Conservation (phyloP, 1,140 invertebrate species). For the Zaprionus lachaisei region DNA sequence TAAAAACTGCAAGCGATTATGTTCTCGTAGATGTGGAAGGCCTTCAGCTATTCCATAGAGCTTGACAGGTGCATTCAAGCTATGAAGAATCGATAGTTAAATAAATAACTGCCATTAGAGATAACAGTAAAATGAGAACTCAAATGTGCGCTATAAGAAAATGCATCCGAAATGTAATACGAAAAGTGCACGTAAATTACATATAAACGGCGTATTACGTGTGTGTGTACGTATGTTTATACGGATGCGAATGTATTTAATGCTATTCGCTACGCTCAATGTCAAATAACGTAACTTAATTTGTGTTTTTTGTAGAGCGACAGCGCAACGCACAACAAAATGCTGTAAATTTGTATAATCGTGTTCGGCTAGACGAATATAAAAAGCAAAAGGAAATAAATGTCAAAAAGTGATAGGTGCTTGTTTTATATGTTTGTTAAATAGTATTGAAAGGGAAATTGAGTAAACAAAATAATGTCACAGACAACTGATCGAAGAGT, state of each 20-base stretch:
- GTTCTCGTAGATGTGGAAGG: constrained; percentile 7
- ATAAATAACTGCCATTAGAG: constrained; percentile 15
- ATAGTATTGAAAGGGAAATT: background rate
- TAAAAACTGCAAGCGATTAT: constrained; percentile 27
- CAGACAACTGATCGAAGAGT: background rate
- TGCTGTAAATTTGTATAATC: constrained; percentile 10
- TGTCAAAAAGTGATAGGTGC: background rate
- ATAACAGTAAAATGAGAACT: constrained; percentile 24
- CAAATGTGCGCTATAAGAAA: constrained; percentile 9
- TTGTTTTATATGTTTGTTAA: background rate
- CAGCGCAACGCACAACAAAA: constrained; percentile 1
- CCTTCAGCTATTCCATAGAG: constrained; percentile 12
- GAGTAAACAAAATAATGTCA: background rate
- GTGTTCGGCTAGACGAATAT: constrained; percentile 1
- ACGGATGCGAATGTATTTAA: constrained; percentile 1
- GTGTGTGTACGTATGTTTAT: background rate
- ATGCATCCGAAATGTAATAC: constrained; percentile 11
- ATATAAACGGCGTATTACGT: background rate
- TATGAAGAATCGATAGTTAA: background rate
- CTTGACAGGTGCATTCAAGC: constrained; percentile 9
- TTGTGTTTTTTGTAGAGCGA: constrained; percentile 18
- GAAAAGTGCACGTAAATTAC: constrained; percentile 7
- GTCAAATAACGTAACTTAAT: constrained; percentile 20
- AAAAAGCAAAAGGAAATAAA: constrained; percentile 12
- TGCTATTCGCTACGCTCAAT: constrained; percentile 10